These are phyloP conservation scores for Chrysina gloriosa DNA, from an alignment of 2,888 invertebrate species.

Conservation along the genomic window DNA sequence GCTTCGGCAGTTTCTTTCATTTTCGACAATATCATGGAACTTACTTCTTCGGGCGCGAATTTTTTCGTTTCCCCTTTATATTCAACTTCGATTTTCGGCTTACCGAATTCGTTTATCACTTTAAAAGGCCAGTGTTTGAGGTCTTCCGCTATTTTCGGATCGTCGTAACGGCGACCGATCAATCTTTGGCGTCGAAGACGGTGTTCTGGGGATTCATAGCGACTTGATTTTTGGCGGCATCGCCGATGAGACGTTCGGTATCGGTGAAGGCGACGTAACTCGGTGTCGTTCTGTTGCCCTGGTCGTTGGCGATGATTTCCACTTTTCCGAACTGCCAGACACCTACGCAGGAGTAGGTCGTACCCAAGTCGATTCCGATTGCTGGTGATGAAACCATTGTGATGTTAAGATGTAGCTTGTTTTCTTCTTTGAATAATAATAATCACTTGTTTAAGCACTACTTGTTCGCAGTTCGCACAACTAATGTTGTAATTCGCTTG, in stretches of 20 bases:
- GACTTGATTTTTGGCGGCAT: constrained; percentile 76
- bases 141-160: constrained; percentile 79
- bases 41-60: constrained; percentile 76
- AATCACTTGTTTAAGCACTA: too few relatives aligned
- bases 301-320: constrained; percentile 77
- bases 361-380: constrained; percentile 87
- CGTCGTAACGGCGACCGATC: constrained; percentile 82
- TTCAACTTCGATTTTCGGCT: constrained; percentile 75
- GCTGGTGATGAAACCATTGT: constrained; percentile 66
- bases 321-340: constrained; percentile 85
- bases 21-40: constrained; percentile 73
- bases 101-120: constrained; percentile 72
- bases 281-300: constrained; percentile 79
- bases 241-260: constrained; percentile 73
- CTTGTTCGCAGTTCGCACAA: neutral
- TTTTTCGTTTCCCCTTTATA: constrained; percentile 73
- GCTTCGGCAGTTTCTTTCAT: constrained; percentile 77
- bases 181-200: constrained; percentile 79
- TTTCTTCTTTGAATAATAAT: neutral
- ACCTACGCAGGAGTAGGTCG: constrained; percentile 88
- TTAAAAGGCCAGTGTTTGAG: constrained; percentile 87
- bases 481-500: neutral
- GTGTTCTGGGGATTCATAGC: constrained; percentile 79
- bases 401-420: neutral
- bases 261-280: constrained; percentile 79